Evolutionary conservation across 2,888 invertebrate genomes (phyloP).

Genomic region (Notodonta dromedarius): DNA sequence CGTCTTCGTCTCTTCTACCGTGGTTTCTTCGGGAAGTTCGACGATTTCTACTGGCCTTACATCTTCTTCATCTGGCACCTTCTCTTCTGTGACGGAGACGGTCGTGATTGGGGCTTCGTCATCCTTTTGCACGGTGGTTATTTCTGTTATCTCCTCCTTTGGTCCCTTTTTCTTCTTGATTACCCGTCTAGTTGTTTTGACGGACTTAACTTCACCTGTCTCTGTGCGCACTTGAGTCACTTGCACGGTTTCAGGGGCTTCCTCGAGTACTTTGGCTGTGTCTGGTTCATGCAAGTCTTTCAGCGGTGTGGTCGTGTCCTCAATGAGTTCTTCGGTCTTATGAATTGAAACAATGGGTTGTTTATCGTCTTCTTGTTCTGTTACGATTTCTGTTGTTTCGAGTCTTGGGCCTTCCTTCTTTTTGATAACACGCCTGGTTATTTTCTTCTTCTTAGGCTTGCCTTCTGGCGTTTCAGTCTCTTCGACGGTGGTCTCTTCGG

Average conservation of each 20-base stretch:
- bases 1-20: conserved; percentile 2
- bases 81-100: conserved; percentile 8
- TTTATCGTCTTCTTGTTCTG: conserved; percentile 47
- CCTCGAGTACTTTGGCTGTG: conserved; percentile 4
- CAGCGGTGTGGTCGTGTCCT: background rate
- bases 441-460: conserved; percentile 41
- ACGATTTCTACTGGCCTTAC: background rate
- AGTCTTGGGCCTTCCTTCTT: conserved; percentile 50
- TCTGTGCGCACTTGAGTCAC: conserved; percentile 12
- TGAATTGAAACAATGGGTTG: background rate
- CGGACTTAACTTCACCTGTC: background rate
- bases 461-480: conserved; percentile 20
- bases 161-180: conserved; percentile 31
- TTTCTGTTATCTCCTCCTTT: conserved; percentile 9
- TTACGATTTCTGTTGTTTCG: conserved; percentile 53
- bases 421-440: conserved; percentile 49
- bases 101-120: conserved; percentile 11
- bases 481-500: conserved; percentile 1
- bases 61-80: conserved; percentile 3
- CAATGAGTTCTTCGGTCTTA: background rate
- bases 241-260: conserved; percentile 12
- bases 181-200: conserved; percentile 36
- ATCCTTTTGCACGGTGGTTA: conserved; percentile 9
- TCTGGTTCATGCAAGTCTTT: conserved; percentile 15
- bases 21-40: conserved; percentile 11